Percentiles rank a stretch among this genome's conserved stretches.
Conservation (phyloP, 2,888 invertebrate species). For the Thereva unica region DNA sequence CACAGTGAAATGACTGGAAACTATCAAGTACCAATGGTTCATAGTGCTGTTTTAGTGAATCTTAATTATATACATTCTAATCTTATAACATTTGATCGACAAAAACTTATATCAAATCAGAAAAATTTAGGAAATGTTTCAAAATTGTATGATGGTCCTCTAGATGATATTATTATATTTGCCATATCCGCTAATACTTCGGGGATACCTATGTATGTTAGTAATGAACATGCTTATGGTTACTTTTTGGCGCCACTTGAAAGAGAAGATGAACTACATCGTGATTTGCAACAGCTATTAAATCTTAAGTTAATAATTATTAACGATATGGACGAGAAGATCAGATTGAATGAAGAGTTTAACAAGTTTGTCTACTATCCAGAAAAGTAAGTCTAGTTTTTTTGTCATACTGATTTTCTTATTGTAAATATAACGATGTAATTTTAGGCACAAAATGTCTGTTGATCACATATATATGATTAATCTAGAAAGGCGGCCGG, state of each 20-base stretch:
- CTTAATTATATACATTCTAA: constrained; percentile 66
- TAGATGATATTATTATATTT: constrained; percentile 92
- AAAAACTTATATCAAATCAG: constrained; percentile 49
- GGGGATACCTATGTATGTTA: constrained; percentile 70
- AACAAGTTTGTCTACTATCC: constrained; percentile 55
- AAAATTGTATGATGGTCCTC: constrained; percentile 72
- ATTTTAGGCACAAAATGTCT: constrained; percentile 65
- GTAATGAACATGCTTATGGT: constrained; percentile 83
- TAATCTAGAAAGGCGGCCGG: constrained; percentile 81
- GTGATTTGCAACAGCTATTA: constrained; percentile 72
- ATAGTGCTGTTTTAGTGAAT: constrained; percentile 82
- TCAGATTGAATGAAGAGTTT: constrained; percentile 59
- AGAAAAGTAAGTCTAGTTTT: constrained; percentile 45
- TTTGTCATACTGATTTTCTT: background rate
- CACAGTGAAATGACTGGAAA: constrained; percentile 72
- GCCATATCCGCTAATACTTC: constrained; percentile 77
- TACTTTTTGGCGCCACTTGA: constrained; percentile 82
- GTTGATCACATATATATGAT: constrained; percentile 89
- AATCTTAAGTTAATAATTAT: constrained; percentile 79
- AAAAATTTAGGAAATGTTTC: constrained; percentile 37
- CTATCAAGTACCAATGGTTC: constrained; percentile 88
- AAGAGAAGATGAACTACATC: constrained; percentile 64
- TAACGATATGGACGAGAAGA: constrained; percentile 60
- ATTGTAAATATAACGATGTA: constrained; percentile 11
- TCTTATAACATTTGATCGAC: constrained; percentile 70